These are phyloP conservation scores for Listronotus oregonensis DNA, from an alignment of 1,140 invertebrate genomes.

Conservation along the genomic window DNA sequence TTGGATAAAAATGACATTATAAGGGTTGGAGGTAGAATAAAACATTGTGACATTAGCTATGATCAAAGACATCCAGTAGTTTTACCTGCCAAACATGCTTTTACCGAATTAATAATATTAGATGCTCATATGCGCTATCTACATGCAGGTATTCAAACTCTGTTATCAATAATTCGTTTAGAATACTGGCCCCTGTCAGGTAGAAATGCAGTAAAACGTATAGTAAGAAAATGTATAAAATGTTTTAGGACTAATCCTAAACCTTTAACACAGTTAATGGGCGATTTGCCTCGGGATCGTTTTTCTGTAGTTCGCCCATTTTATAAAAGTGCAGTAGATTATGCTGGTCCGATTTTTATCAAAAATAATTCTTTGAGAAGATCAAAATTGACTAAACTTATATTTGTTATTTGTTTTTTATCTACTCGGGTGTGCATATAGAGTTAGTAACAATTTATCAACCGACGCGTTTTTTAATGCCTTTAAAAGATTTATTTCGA, in stretches of 20 bases:
- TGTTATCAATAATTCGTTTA: conserved; percentile 7
- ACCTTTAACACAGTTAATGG: conserved; percentile 44
- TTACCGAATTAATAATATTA: conserved; percentile 41
- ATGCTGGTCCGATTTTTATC: too few relatives aligned
- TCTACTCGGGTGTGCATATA: conserved; percentile 54
- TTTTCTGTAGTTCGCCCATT: conserved; percentile 35
- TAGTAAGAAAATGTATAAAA: conserved; percentile 45
- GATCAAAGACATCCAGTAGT: conserved; percentile 45
- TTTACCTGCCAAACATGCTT: conserved; percentile 37
- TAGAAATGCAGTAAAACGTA: conserved; percentile 32
- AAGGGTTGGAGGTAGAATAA: conserved; percentile 56
- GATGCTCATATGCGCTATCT: conserved; percentile 36
- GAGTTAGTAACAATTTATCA: conserved; percentile 51
- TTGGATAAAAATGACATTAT: conserved; percentile 53
- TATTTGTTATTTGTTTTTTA: conserved; percentile 45
- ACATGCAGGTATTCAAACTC: conserved; percentile 31
- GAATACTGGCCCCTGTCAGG: conserved; percentile 44
- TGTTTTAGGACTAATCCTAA: conserved; percentile 47
- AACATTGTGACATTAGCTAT: conserved; percentile 41
- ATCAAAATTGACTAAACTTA: conserved; percentile 33
- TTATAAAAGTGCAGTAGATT: background rate
- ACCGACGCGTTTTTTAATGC: conserved; percentile 53
- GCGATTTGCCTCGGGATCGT: conserved; percentile 38
- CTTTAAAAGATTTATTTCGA: conserved; percentile 52
- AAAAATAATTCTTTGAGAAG: too few relatives aligned